Base-by-base conservation (phyloP, 2,888 invertebrate species). In the Agrotis segetum region DNA sequence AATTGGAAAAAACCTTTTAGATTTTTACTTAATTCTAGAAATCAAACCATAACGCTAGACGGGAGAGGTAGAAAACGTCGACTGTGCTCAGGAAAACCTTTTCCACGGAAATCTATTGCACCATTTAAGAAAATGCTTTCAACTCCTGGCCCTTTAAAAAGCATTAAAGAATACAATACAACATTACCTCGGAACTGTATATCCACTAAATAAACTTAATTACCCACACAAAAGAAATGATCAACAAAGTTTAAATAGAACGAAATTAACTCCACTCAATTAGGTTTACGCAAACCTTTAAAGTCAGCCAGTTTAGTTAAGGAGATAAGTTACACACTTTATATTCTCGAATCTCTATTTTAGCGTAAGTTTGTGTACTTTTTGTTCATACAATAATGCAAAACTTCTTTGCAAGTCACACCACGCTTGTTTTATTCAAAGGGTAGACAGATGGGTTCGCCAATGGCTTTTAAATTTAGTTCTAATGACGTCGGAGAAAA, bases 241-340 rank as follows among this genome's bases (percentile, higher is more conserved):
- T 82, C 81, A 84, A 86, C 83, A 85, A 89, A 88, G 84, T 88
- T 88, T 85, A 86, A 88, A 87, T 85, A 85, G 77, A 72, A 61
- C 68, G 78, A 87, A 86, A 88, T 89, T 87, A 87, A 88, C 85
- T 85, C 82, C 85, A 85, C 85, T 85, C 83, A 87, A 89, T 89
- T 88, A 88, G 83, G 79, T 86, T 82, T 84, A 82, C 81, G 81
- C 64, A 83, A 74, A 71, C 67, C 70, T 83, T 86, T 84, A 80
- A 86, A 82, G 81, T 83, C 84, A 79, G 82, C 75, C 84, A 87
- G 79, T 88, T 88, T 83, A 78, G 84, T 86, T 85, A 79, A 82
- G 83, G 83, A 86, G 82, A 86, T 85, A 88, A 88, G 78, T 87
- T 85, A 78, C 81, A 85, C 79, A 85, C 82, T 87, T 88, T 87